Base-by-base conservation (phyloP, 2,888 invertebrate species). In the Achlya flavicornis region DNA sequence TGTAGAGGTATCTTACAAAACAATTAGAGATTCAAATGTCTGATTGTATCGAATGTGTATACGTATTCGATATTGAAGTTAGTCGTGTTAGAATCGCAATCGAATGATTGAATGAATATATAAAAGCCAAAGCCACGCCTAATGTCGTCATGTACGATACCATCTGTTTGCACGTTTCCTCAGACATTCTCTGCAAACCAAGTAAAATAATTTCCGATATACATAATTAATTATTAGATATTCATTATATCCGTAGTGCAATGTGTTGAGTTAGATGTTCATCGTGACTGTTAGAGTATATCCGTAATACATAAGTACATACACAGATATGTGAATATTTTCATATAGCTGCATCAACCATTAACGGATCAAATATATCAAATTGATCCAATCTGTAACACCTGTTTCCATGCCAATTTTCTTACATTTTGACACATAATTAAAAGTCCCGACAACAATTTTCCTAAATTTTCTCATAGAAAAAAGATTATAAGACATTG, bases 81-180 rank as follows among this genome's bases (percentile, higher is more conserved):
- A 93, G 93, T 93, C 81, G 78, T 88, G 92, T 93, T 93, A 93
- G 85, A 81, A 85, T 87, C 87, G 88, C 88, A 92, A 88, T 88
- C 86, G 86, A 84, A 91, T 92, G 92, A 90, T 86, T 84, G 86
- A 80, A 91, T 91, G 90, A 90, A 41, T 79, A 91, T 81, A 92
- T 83, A 89, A 87, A 93, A 92, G 92, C 92, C 84, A 92, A 93
- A 93, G 93, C 93, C 92, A 93, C 93, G 92, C 92, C 93, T 93
- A 93, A 83, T 85, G 80, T 80, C 85, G 82, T 86, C 88, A 83
- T 82, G 88, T 93, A 93, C 92, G 85, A 90, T 96, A 96, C 96
- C 96, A 96, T 96, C 94, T 96, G 96, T 96, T 96, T 96, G 96
- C 96, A 96, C 95, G 95, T 95, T 94, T 96, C 96, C 95, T 96